These are phyloP conservation scores for Gastracanthus pulcherrimus DNA, from an alignment of 2,888 invertebrate species.

Conservation along the genomic window DNA sequence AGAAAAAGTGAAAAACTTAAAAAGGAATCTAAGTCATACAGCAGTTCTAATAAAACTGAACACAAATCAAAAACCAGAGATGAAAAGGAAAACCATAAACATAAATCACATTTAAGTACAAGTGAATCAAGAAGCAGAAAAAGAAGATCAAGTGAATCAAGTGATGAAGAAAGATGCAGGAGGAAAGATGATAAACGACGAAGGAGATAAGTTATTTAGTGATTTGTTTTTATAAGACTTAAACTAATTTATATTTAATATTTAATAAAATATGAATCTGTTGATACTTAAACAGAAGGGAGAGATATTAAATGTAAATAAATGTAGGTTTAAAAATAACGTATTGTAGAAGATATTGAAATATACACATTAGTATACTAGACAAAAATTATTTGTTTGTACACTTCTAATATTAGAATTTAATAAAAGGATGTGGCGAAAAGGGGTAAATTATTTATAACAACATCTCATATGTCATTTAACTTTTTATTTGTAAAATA, in stretches of 20 bases:
- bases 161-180: conserved; percentile 57
- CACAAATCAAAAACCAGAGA: conserved; percentile 61
- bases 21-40: conserved; percentile 58
- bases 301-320: conserved; percentile 23
- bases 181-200: conserved; percentile 57
- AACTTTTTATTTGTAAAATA: conserved; percentile 20
- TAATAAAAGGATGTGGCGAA: not conserved
- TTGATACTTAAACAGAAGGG: not conserved
- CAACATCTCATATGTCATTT: not conserved
- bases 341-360: not conserved
- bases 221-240: not conserved
- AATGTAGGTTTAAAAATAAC: not conserved
- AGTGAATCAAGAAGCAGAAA: conserved; percentile 54
- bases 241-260: conserved; percentile 11
- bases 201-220: conserved; percentile 39
- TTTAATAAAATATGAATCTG: not conserved
- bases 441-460: not conserved
- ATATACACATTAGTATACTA: not conserved
- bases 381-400: not conserved
- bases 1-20: conserved; percentile 55
- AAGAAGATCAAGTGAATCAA: conserved; percentile 60
- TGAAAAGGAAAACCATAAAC: conserved; percentile 69
- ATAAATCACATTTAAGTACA: conserved; percentile 57
- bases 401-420: conserved; percentile 7
- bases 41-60: conserved; percentile 67